phyloP scores from a whole-genome alignment of 2,113 vertebrate genomes.

The Euleptes europaea region DNA sequence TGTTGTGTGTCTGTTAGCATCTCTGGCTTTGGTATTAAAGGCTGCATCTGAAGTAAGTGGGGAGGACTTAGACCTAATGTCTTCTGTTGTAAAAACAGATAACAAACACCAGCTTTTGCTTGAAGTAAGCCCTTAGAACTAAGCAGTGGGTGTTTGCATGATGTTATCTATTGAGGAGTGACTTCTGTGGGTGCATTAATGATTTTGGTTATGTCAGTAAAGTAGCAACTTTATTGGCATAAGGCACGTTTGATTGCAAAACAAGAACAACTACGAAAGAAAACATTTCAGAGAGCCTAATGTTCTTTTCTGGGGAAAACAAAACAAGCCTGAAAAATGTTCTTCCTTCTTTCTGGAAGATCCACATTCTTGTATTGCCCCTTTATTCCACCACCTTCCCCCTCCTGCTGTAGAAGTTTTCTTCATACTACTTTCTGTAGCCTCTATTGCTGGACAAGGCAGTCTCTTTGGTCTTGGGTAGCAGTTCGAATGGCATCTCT shows the following conservation, averaged over 20 bases:
- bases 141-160: neutral
- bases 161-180: neutral
- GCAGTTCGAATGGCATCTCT: conserved; percentile 1
- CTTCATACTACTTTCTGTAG: accelerated
- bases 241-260: neutral
- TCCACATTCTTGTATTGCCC: neutral
- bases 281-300: neutral
- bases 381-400: neutral
- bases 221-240: neutral
- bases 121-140: conserved; percentile 48
- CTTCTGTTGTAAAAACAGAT: conserved; percentile 40
- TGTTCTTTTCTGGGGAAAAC: neutral
- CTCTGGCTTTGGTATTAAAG: neutral
- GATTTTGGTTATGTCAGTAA: neutral
- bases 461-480: neutral
- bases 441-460: neutral
- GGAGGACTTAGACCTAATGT: neutral
- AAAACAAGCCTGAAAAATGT: neutral
- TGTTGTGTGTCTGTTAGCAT: neutral
- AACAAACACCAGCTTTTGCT: conserved; percentile 37
- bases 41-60: accelerated
- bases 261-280: no score
- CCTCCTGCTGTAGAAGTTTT: neutral
- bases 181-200: neutral
- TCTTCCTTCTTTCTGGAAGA: neutral